These are phyloP conservation scores for Yasuhikotakia modesta DNA, from an alignment of 2,797 vertebrate genomes.

Conservation along the genomic window DNA sequence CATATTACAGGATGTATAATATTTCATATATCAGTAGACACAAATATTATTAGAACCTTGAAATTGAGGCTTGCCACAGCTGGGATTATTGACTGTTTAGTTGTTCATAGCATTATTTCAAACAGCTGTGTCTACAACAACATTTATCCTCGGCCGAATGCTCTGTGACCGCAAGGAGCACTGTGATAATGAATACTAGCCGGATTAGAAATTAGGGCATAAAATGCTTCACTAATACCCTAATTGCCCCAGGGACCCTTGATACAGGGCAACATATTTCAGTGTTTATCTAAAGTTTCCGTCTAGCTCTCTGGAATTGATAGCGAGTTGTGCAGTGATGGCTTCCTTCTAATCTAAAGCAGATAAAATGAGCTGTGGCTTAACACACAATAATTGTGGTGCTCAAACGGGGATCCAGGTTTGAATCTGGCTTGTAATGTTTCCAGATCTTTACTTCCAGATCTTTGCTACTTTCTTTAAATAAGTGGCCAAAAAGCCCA, in stretches of 20 bases:
- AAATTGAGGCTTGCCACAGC: slow-evolving; percentile 77
- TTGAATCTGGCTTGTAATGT: background rate
- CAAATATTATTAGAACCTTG: slow-evolving; percentile 74
- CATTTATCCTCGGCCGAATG: slow-evolving; percentile 38
- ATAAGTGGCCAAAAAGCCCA: background rate
- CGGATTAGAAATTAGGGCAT: slow-evolving; percentile 57
- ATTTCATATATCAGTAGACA: slow-evolving; percentile 71
- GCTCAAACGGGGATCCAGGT: background rate
- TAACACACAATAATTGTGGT: background rate
- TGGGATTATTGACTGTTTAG: slow-evolving; percentile 75
- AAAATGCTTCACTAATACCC: slow-evolving; percentile 51
- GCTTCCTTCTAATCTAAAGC: background rate
- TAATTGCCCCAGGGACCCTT: slow-evolving; percentile 43
- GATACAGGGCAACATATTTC: slow-evolving; percentile 38
- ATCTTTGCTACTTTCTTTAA: background rate
- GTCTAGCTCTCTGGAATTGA: background rate
- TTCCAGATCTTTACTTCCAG: background rate
- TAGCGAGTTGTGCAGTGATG: background rate
- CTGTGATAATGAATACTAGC: slow-evolving; percentile 50
- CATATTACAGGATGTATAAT: slow-evolving; percentile 75
- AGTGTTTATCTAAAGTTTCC: slow-evolving; percentile 32
- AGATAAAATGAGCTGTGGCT: background rate
- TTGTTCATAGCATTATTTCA: slow-evolving; percentile 71
- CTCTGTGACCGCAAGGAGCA: slow-evolving; percentile 44
- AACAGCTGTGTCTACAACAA: slow-evolving; percentile 63